phyloP scores from a whole-genome alignment of 1,140 invertebrate species.

The Mercenaria mercenaria region DNA sequence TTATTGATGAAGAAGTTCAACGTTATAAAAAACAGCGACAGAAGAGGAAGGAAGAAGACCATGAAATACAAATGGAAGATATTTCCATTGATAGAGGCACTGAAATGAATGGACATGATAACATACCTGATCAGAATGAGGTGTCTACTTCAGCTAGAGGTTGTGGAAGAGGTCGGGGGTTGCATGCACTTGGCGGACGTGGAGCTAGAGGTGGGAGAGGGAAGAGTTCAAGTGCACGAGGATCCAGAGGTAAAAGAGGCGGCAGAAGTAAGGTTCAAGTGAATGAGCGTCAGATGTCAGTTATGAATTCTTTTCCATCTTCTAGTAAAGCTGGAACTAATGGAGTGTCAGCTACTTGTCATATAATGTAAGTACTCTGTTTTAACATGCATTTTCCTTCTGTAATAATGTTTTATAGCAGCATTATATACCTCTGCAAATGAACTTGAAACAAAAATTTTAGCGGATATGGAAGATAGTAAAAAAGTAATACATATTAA shows the following conservation, averaged over 20 bases:
- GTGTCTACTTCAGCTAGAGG: slow-evolving; percentile 34
- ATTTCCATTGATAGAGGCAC: slow-evolving; percentile 64
- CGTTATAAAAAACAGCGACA: slow-evolving; percentile 82
- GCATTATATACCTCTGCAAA: too few species aligned
- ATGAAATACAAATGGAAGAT: slow-evolving; percentile 76
- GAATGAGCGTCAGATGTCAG: slow-evolving; percentile 61
- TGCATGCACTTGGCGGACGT: slow-evolving; percentile 63
- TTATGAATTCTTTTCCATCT: slow-evolving; percentile 62
- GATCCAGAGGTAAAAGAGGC: slow-evolving; percentile 68
- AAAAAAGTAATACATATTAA: too few species aligned
- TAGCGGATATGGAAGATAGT: too few species aligned
- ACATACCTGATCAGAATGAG: slow-evolving; percentile 70
- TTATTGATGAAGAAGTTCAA: slow-evolving; percentile 83
- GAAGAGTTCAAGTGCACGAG: slow-evolving; percentile 53
- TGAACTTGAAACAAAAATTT: too few species aligned
- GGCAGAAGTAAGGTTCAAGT: slow-evolving; percentile 72
- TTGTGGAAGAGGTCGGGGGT: slow-evolving; percentile 68
- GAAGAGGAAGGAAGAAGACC: slow-evolving; percentile 78
- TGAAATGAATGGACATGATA: slow-evolving; percentile 60
- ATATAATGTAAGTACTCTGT: background rate
- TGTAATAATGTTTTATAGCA: too few species aligned
- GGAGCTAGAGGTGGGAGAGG: slow-evolving; percentile 72
- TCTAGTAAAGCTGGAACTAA: slow-evolving; percentile 50
- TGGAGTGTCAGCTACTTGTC: background rate
- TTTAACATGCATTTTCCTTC: too few species aligned